Evolutionary conservation across 2,888 invertebrate species (phyloP).

Genomic region (Scaptomyza caliginosa): DNA sequence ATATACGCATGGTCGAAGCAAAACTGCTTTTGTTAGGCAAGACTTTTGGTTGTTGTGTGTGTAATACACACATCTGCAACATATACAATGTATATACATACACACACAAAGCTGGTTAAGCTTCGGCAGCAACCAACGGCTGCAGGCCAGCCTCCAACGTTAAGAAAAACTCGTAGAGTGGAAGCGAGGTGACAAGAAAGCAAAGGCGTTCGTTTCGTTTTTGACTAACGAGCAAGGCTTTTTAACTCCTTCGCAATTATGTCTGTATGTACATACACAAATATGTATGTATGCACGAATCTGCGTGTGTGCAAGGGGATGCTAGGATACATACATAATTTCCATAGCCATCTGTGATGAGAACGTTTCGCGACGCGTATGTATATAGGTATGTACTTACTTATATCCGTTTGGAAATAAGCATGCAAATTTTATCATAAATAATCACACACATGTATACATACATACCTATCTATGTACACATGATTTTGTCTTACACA

Average conservation of each 20-base stretch:
- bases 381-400: neutral
- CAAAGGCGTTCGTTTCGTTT: conserved; percentile 30
- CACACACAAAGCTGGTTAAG: conserved; percentile 6
- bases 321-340: neutral
- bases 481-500: neutral
- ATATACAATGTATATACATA: neutral
- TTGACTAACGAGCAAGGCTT: conserved; percentile 69
- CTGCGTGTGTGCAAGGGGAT: neutral
- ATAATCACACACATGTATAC: conserved; percentile 3
- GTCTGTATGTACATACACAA: conserved; percentile 28
- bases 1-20: conserved; percentile 52
- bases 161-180: neutral
- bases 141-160: conserved; percentile 52
- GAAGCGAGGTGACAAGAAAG: conserved; percentile 14
- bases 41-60: conserved; percentile 3
- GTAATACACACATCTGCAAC: neutral
- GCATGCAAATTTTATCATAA: neutral
- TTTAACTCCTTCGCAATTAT: conserved; percentile 72
- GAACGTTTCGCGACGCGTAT: neutral
- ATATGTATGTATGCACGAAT: neutral
- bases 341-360: neutral
- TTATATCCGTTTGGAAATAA: neutral
- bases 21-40: conserved; percentile 32
- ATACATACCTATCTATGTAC: neutral
- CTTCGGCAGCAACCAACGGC: conserved; percentile 35